phyloP scores from a whole-genome alignment of 2,113 vertebrate genomes.

The Sturnus vulgaris region DNA sequence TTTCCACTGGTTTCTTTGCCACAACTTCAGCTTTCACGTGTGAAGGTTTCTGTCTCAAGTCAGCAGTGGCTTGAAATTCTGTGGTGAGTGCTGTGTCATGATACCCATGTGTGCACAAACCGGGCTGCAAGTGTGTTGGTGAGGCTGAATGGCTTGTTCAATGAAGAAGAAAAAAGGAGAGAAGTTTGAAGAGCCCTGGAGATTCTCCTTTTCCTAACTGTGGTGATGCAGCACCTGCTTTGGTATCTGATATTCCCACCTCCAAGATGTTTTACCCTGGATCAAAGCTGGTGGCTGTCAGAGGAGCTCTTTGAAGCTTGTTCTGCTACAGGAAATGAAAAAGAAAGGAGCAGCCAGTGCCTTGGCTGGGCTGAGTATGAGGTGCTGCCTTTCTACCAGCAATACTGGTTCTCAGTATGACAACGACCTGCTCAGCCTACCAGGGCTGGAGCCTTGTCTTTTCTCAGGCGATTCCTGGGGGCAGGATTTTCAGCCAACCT shows the following conservation, averaged over 20 bases:
- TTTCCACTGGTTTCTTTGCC: not conserved
- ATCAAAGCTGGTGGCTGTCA: not conserved
- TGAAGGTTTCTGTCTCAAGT: not conserved
- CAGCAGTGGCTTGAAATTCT: not conserved
- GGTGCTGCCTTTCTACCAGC: not conserved
- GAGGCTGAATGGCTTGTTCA: not conserved
- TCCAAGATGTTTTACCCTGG: not conserved
- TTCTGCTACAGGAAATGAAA: not conserved
- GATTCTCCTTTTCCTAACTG: not conserved
- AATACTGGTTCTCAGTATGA: not conserved
- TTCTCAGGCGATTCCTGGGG: not conserved
- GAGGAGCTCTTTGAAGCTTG: not conserved
- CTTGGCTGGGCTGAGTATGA: not conserved
- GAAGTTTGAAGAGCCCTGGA: not conserved
- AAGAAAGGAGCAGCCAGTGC: not conserved
- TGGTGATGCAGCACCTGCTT: not conserved
- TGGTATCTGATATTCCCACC: not conserved
- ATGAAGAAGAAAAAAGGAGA: not conserved
- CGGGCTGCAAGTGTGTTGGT: rapidly evolving
- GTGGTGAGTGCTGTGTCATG: not conserved
- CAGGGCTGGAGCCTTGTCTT: not conserved
- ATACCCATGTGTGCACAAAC: not conserved
- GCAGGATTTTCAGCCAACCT: not conserved
- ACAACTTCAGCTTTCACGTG: not conserved
- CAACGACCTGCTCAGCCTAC: not conserved